A percentile compares a stretch with the other conserved stretches of the same genome.
Conservation (phyloP, 2,113 vertebrate genomes). For the Anas platyrhynchos region DNA sequence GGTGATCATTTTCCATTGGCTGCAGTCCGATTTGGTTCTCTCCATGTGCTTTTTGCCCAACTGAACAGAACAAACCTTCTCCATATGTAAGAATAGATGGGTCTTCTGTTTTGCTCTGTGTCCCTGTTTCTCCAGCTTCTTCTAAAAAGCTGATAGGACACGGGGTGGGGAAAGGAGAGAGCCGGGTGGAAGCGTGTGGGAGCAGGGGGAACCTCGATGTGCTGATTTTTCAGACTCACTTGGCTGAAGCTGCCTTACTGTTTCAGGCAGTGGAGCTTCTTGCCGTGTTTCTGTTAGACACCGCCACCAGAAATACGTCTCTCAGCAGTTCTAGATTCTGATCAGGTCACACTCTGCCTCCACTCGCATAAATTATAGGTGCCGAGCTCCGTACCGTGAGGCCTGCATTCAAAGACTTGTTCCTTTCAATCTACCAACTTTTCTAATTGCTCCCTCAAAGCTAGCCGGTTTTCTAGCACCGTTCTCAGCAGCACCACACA, state of each 20-base stretch:
- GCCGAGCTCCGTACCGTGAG: not conserved
- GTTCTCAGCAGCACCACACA: not conserved
- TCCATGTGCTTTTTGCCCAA: not conserved
- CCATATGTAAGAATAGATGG: fast-evolving
- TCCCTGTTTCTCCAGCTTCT: not conserved
- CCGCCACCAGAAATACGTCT: not conserved
- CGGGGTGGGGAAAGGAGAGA: not conserved
- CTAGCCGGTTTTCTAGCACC: not conserved
- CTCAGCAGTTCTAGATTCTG: not conserved
- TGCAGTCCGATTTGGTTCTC: not conserved
- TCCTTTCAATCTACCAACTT: not conserved
- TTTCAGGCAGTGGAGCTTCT: not conserved
- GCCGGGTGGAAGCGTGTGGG: not conserved
- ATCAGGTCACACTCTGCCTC: constrained; percentile 9
- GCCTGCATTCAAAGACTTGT: not conserved
- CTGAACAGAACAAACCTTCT: not conserved
- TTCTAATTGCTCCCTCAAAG: not conserved
- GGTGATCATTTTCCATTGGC: not conserved
- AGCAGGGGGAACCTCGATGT: not conserved
- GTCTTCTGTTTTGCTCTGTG: not conserved
- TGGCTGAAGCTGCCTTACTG: not conserved
- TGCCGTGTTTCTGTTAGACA: fast-evolving
- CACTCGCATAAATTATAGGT: not conserved
- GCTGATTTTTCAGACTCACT: not conserved
- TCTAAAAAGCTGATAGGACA: not conserved